These are phyloP conservation scores for Pycnomerus fuliginosus DNA, from an alignment of 2,888 invertebrate species.

Conservation along the genomic window DNA sequence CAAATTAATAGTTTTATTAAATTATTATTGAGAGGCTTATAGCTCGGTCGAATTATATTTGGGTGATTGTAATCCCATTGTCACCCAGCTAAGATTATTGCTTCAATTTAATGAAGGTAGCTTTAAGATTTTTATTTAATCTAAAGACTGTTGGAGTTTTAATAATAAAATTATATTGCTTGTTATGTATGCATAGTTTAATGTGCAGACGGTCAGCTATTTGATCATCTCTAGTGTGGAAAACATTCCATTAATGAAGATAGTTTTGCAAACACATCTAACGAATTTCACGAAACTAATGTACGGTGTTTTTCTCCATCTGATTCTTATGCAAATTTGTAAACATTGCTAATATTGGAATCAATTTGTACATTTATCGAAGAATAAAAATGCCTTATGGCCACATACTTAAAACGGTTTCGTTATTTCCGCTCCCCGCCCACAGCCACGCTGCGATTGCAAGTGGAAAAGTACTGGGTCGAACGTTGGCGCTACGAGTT, in stretches of 20 bases:
- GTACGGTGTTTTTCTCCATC: conserved; percentile 13
- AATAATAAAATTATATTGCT: conserved; percentile 29
- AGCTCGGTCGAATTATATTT: conserved; percentile 30
- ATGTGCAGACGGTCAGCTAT: not conserved
- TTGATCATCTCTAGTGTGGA: conserved; percentile 9
- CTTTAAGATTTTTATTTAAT: conserved; percentile 23
- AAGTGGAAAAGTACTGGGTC: conserved; percentile 20
- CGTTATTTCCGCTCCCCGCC: conserved; percentile 2
- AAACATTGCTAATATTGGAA: conserved; percentile 10
- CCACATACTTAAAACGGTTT: conserved; percentile 9
- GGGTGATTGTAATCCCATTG: conserved; percentile 14
- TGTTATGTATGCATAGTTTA: conserved; percentile 32
- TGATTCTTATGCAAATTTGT: conserved; percentile 12
- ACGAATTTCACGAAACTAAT: conserved; percentile 30
- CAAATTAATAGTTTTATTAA: conserved; percentile 3
- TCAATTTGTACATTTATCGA: conserved; percentile 23
- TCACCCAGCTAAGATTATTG: conserved; percentile 22
- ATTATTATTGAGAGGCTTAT: too few relatives aligned
- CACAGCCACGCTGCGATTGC: conserved; percentile 1
- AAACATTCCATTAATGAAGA: conserved; percentile 25
- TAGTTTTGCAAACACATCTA: conserved; percentile 25
- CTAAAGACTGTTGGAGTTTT: conserved; percentile 32
- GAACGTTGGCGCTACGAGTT: not conserved
- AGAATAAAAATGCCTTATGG: conserved; percentile 21
- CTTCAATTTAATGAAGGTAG: conserved; percentile 30